A percentile compares a stretch with the other conserved stretches of the same genome.
These are phyloP conservation scores for Tenebrosternarchus preto DNA, from an alignment of 2,113 vertebrate genomes.

Conservation along the genomic window DNA sequence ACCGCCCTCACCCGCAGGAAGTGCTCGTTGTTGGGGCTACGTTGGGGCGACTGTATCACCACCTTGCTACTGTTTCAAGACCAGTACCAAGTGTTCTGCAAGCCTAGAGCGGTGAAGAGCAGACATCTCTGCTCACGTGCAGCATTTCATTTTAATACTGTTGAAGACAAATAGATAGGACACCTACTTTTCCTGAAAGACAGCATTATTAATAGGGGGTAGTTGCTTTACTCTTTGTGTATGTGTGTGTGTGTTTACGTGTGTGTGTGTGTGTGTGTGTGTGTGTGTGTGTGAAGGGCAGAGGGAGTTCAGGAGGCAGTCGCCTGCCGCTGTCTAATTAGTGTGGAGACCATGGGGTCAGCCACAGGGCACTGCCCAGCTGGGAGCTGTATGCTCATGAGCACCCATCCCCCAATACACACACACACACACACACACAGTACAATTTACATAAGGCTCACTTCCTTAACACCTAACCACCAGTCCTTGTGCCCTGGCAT, in stretches of 20 bases:
- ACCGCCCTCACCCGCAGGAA: too few species aligned
- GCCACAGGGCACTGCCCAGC: conserved; percentile 79
- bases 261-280: conserved; percentile 32
- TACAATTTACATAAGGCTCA: conserved; percentile 58
- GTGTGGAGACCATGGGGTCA: conserved; percentile 81
- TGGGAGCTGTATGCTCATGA: conserved; percentile 70
- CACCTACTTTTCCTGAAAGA: too few species aligned
- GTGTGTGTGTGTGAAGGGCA: conserved; percentile 59
- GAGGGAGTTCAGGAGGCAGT: conserved; percentile 80
- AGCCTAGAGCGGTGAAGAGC: too few species aligned
- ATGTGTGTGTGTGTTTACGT: neutral
- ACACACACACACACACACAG: conserved; percentile 44
- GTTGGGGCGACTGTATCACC: too few species aligned
- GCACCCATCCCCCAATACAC: conserved; percentile 57
- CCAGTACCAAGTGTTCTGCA: too few species aligned
- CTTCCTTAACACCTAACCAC: conserved; percentile 55
- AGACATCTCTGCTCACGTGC: too few species aligned
- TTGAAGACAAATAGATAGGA: too few species aligned
- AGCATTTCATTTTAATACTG: too few species aligned
- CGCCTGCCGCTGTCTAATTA: conserved; percentile 81
- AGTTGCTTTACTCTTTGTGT: neutral
- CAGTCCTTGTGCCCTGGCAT: conserved; percentile 17
- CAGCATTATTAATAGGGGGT: neutral
- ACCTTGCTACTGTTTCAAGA: too few species aligned
- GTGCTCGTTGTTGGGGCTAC: too few species aligned